phyloP scores from a whole-genome alignment of 2,888 invertebrate genomes.

The Sesamia inferens region DNA sequence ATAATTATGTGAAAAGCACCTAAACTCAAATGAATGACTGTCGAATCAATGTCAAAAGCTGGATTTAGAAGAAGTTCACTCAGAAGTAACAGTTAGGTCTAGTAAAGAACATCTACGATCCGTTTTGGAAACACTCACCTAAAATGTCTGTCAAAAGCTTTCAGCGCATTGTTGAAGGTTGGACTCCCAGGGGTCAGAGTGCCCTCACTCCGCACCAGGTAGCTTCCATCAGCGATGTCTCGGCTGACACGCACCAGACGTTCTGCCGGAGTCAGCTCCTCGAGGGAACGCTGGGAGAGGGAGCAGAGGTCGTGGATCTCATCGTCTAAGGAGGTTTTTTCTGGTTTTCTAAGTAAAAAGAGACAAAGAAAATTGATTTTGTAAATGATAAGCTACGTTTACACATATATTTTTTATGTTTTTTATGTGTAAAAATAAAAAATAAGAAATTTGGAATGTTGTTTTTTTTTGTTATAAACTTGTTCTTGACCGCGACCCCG shows the following conservation, averaged over 20 bases:
- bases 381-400: background rate
- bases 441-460: too few species aligned
- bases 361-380: background rate
- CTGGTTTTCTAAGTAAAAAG: constrained; percentile 72
- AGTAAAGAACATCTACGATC: too few species aligned
- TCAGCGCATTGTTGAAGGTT: constrained; percentile 79
- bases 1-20: too few species aligned
- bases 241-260: constrained; percentile 77
- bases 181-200: constrained; percentile 79
- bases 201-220: constrained; percentile 80
- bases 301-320: constrained; percentile 80
- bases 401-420: too few species aligned
- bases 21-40: background rate
- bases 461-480: too few species aligned
- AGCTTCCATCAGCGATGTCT: constrained; percentile 79
- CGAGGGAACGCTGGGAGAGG: constrained; percentile 73
- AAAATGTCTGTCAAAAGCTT: constrained; percentile 82
- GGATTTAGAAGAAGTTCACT: background rate
- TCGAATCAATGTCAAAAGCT: background rate
- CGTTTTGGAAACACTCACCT: constrained; percentile 68
- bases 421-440: too few species aligned
- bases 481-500: too few species aligned
- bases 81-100: too few species aligned
- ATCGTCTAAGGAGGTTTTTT: constrained; percentile 82
- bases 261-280: constrained; percentile 79